phyloP scores from a whole-genome alignment of 1,140 invertebrate genomes.

The Hyphantria cunea region DNA sequence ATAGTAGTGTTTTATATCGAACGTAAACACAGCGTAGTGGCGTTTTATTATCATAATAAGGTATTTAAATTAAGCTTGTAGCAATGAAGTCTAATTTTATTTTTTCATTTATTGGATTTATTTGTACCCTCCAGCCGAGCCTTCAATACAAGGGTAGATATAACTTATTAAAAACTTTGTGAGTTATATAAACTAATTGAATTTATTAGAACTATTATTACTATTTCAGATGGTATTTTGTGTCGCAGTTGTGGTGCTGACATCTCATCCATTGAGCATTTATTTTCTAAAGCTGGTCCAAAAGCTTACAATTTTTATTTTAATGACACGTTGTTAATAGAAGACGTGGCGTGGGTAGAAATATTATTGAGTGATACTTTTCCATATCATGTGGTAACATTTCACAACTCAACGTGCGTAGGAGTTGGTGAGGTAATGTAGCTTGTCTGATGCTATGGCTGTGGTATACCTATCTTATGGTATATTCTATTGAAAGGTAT shows the following conservation, averaged over 20 bases:
- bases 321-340: slow-evolving; percentile 67
- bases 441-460: no score
- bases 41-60: no score
- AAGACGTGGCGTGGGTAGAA: slow-evolving; percentile 65
- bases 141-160: slow-evolving; percentile 15
- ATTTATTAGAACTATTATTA: slow-evolving; percentile 2
- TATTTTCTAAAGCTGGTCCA: slow-evolving; percentile 65
- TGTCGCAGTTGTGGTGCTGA: slow-evolving; percentile 74
- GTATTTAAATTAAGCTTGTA: no score
- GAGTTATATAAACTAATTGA: not conserved
- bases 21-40: not conserved
- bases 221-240: slow-evolving; percentile 68
- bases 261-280: slow-evolving; percentile 52
- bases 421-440: slow-evolving; percentile 60
- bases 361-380: slow-evolving; percentile 60
- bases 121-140: not conserved
- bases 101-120: slow-evolving; percentile 1
- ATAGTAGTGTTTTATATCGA: no score
- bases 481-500: not conserved
- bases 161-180: not conserved
- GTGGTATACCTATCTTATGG: no score
- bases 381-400: slow-evolving; percentile 61
- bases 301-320: slow-evolving; percentile 51
- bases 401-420: slow-evolving; percentile 58
- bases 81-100: slow-evolving; percentile 4